These are phyloP conservation scores for Ceyx melanurus DNA, from an alignment of 2,113 vertebrate species.

Conservation along the genomic window DNA sequence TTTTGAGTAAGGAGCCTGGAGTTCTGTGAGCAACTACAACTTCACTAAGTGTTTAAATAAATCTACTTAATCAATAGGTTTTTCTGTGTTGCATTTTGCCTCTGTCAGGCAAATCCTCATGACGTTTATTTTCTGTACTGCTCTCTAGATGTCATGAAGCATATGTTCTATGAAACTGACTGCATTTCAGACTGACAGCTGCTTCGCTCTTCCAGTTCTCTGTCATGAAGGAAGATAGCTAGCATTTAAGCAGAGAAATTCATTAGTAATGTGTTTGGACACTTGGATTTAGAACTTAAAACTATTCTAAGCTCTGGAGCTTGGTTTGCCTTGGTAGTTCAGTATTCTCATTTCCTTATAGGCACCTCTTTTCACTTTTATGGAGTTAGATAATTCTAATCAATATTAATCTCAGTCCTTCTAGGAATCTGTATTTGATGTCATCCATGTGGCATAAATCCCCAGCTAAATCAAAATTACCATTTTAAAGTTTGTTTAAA, in stretches of 20 bases:
- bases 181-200: constrained; percentile 40
- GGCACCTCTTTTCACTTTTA: background rate
- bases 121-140: constrained; percentile 22
- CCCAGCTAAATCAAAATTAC: background rate
- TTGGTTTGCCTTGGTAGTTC: background rate
- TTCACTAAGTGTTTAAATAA: background rate
- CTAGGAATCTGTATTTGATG: background rate
- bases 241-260: background rate
- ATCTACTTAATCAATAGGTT: background rate
- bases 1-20: background rate
- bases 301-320: background rate
- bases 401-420: background rate
- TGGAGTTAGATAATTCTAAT: background rate
- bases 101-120: background rate
- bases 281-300: background rate
- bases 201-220: constrained; percentile 24
- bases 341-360: background rate
- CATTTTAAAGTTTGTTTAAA: background rate
- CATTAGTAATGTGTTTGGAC: background rate
- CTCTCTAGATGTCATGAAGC: constrained; percentile 3
- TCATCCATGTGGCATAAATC: background rate
- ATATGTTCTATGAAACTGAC: constrained; percentile 1
- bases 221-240: background rate
- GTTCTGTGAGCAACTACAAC: background rate
- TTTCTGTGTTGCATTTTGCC: background rate